Conservation (phyloP, 2,113 vertebrate species). For the Argyrosomus japonicus region DNA sequence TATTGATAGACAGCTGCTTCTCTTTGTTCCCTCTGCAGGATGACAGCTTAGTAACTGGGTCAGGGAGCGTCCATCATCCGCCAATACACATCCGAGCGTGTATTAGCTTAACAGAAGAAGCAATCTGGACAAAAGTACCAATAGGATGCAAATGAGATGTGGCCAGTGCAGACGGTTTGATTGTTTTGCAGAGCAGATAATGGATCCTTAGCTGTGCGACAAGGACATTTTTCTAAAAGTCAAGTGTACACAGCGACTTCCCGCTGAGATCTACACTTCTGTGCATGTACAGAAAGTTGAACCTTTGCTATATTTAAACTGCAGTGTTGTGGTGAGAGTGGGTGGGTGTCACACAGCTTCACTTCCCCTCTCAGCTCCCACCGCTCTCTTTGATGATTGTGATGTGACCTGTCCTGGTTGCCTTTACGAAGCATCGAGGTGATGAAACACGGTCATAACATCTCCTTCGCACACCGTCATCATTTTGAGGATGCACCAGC, state of each 20-base stretch:
- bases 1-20: slow-evolving; percentile 76
- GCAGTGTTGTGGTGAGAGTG: slow-evolving; percentile 24
- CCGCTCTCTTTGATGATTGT: slow-evolving; percentile 30
- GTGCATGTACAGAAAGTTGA: slow-evolving; percentile 10
- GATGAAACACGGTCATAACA: neutral
- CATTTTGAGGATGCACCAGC: slow-evolving; percentile 2
- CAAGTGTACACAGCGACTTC: neutral
- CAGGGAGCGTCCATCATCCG: slow-evolving; percentile 68
- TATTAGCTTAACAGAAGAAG: slow-evolving; percentile 30
- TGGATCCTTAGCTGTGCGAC: neutral
- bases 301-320: slow-evolving; percentile 32
- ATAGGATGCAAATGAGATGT: slow-evolving; percentile 35
- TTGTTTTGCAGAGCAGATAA: neutral
- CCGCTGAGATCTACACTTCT: slow-evolving; percentile 8
- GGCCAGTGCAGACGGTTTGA: neutral
- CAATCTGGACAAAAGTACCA: slow-evolving; percentile 32
- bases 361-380: slow-evolving; percentile 25
- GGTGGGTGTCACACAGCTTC: slow-evolving; percentile 13
- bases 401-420: slow-evolving; percentile 12
- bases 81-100: slow-evolving; percentile 25
- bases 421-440: slow-evolving; percentile 29
- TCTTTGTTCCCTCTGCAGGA: slow-evolving; percentile 76
- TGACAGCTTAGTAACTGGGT: slow-evolving; percentile 79
- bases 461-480: neutral
- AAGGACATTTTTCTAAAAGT: neutral